Base-by-base conservation (phyloP, 2,888 invertebrate genomes). In the Chironomus tentans region DNA sequence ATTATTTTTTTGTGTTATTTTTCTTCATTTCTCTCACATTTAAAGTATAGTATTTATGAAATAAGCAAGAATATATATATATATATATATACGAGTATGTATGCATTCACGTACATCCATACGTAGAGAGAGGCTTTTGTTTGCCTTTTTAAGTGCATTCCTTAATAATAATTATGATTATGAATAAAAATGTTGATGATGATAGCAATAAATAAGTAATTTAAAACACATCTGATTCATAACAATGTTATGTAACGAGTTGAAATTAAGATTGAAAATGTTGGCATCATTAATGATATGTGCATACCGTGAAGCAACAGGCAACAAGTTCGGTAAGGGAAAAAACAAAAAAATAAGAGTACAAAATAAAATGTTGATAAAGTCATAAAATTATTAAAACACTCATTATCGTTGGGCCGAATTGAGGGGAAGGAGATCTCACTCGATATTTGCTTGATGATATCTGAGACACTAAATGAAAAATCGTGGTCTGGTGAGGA, bases 101-200 rank as follows among this genome's bases (percentile, higher is more conserved):
- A 28, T 3, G 22, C 22, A 24, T 24, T 24, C 28, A 28, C 28
- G 5, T 28, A 28, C 28, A 28, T 38, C 38, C n/a, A 48, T 12
- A 12, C 1, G 48, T 48, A 48, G n/a, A 48, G n/a, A 48, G n/a
- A 50, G 56, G n/a, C 56, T 56, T 15, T 18, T 56, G 56, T 56
- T 56, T 56, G 56, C 18, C 56, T 56, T 56, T 56, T 56, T 56
- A 56, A 56, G 56, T 56, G 18, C 56, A 56, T 56, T 56, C 56
- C 56, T 56, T 48, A 24, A 68, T 28, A 71, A 71, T 71, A 71
- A 71, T 71, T 71, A 61, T 71, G 28, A 71, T 71, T 56, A 71
- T 71, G 18, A 50, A 71, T 24, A 71, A 71, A 71, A 21, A 18
- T 70, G 70, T 62, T 62, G 62, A 21, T 65, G 65, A 65, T 65